Percentiles rank a stretch among this genome's conserved stretches.
Conservation (phyloP, 1,140 invertebrate species). For the Megathymus violae region DNA sequence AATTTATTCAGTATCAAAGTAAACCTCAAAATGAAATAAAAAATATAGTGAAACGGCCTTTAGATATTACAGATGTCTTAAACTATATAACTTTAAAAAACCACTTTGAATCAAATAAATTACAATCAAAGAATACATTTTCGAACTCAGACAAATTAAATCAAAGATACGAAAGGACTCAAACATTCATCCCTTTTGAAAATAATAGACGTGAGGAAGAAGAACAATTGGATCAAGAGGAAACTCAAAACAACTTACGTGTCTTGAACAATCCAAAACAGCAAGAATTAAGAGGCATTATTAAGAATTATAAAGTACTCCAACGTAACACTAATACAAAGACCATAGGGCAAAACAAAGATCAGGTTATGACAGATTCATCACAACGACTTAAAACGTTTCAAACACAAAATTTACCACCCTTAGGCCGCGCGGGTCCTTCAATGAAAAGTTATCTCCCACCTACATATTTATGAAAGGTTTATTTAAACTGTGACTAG, state of each 20-base stretch:
- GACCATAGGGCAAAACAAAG: slow-evolving; percentile 45
- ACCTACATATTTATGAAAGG: slow-evolving; percentile 63
- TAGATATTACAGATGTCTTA: slow-evolving; percentile 61
- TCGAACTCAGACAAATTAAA: slow-evolving; percentile 29
- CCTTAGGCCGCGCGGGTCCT: slow-evolving; percentile 71
- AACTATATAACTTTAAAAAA: slow-evolving; percentile 68
- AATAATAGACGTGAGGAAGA: slow-evolving; percentile 39
- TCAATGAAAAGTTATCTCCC: slow-evolving; percentile 74
- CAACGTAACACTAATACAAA: slow-evolving; percentile 58
- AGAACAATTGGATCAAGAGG: slow-evolving; percentile 39
- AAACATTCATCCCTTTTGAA: slow-evolving; percentile 39
- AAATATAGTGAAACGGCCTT: slow-evolving; percentile 51
- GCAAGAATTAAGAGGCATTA: slow-evolving; percentile 62
- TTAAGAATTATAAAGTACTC: slow-evolving; percentile 77
- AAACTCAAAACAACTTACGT: slow-evolving; percentile 36
- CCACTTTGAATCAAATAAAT: slow-evolving; percentile 69
- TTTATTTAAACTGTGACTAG: slow-evolving; percentile 61
- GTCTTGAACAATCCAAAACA: slow-evolving; percentile 45
- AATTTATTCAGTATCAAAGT: slow-evolving; percentile 49
- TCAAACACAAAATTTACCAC: slow-evolving; percentile 58
- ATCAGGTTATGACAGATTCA: slow-evolving; percentile 44
- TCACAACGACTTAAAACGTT: slow-evolving; percentile 54
- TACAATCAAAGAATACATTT: slow-evolving; percentile 53
- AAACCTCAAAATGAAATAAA: slow-evolving; percentile 58
- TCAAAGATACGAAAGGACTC: slow-evolving; percentile 35